These are phyloP conservation scores for Morone chrysops DNA, from an alignment of 2,113 vertebrate genomes.

Conservation along the genomic window DNA sequence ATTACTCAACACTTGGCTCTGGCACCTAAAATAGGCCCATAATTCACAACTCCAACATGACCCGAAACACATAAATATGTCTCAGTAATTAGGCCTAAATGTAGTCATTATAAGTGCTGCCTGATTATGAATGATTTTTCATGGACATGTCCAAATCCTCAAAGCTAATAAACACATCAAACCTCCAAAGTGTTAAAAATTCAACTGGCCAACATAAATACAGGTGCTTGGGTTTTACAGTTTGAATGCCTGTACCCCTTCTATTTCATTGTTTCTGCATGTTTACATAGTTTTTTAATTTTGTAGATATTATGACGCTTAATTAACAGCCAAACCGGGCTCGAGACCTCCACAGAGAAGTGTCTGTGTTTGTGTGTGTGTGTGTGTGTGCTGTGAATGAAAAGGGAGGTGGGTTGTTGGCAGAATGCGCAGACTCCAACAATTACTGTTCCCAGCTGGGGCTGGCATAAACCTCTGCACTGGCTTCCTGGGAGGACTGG, in stretches of 20 bases:
- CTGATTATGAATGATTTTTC: constrained; percentile 64
- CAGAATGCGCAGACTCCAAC: constrained; percentile 69
- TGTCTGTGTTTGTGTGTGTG: constrained; percentile 6
- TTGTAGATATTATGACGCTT: constrained; percentile 52
- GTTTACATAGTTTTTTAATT: constrained; percentile 63
- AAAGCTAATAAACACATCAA: constrained; percentile 63
- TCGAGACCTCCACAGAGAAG: constrained; percentile 35
- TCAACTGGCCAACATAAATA: constrained; percentile 48
- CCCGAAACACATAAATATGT: constrained; percentile 45
- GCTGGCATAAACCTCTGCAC: constrained; percentile 80
- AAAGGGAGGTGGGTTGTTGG: not conserved
- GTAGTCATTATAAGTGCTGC: constrained; percentile 40
- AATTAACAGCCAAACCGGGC: constrained; percentile 61
- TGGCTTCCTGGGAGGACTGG: constrained; percentile 70
- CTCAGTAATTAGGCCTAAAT: constrained; percentile 55
- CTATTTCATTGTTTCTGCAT: constrained; percentile 18
- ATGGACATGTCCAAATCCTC: constrained; percentile 36
- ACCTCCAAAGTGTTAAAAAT: constrained; percentile 43
- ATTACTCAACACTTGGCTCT: constrained; percentile 55
- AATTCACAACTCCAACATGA: constrained; percentile 35
- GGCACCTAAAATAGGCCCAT: no score
- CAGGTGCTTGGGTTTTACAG: not conserved
- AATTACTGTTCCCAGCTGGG: constrained; percentile 81
- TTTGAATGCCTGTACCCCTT: constrained; percentile 5
- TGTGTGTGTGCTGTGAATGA: constrained; percentile 12